Percentiles rank a stretch among this genome's conserved stretches.
phyloP scores from a whole-genome alignment of 2,888 invertebrate genomes.

The Actias luna region DNA sequence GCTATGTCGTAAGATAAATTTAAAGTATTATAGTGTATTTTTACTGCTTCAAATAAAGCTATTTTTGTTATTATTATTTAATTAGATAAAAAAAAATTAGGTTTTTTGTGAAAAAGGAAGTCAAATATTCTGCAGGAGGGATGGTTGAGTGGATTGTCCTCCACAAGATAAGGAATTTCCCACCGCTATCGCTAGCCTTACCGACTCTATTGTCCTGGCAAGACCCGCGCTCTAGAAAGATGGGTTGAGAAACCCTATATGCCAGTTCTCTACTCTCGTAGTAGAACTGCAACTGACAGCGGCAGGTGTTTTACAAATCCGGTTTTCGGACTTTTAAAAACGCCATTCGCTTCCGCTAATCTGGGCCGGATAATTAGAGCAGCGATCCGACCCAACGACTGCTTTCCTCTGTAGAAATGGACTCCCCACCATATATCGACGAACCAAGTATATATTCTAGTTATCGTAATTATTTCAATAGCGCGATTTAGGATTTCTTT shows the following conservation, averaged over 20 bases:
- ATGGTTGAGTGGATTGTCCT: slow-evolving; percentile 37
- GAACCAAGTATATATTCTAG: slow-evolving; percentile 28
- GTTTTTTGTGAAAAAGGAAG: slow-evolving; percentile 38
- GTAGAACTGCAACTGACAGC: not conserved
- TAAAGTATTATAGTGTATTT: too few species aligned
- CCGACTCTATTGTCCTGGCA: not conserved
- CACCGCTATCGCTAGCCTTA: not conserved
- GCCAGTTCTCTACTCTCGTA: not conserved
- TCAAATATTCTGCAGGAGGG: slow-evolving; percentile 52
- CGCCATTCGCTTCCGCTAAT: not conserved
- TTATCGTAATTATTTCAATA: slow-evolving; percentile 31
- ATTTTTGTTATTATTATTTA: too few species aligned
- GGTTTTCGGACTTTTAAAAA: too few species aligned
- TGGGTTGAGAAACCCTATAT: not conserved
- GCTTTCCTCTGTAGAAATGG: slow-evolving; percentile 52
- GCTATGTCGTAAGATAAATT: too few species aligned
- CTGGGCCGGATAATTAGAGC: slow-evolving; percentile 34
- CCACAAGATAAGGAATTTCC: not conserved
- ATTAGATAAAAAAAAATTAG: not conserved
- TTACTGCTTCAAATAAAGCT: too few species aligned
- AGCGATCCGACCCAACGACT: slow-evolving; percentile 41
- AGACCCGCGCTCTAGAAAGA: not conserved
- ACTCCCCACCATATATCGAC: slow-evolving; percentile 30
- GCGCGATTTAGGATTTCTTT: slow-evolving; percentile 40
- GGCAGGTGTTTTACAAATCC: not conserved